Percentiles rank a stretch among this genome's conserved stretches.
Evolutionary conservation across 1,140 invertebrate genomes (phyloP).

Genomic region (Reticulitermes speratus): DNA sequence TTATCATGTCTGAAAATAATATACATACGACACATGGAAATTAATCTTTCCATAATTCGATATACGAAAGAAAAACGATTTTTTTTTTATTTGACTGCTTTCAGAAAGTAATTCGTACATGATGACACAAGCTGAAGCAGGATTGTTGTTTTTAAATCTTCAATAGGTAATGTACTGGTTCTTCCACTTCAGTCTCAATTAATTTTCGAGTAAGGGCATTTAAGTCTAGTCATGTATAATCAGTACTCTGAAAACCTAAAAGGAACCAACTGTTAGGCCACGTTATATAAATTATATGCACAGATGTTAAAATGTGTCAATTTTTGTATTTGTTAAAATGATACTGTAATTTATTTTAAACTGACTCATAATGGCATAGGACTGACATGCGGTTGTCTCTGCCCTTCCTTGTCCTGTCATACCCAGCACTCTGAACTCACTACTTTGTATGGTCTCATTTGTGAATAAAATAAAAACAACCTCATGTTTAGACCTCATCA

Average conservation of each 20-base stretch:
- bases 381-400: not conserved
- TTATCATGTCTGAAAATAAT: not conserved
- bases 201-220: not conserved
- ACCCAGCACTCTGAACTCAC: not conserved
- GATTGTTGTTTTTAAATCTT: not conserved
- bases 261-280: not conserved
- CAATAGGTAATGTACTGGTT: constrained; percentile 5
- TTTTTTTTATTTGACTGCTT: constrained; percentile 17
- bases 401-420: not conserved
- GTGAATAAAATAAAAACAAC: not conserved
- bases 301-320: not conserved
- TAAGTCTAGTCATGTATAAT: constrained; percentile 10
- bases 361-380: not conserved
- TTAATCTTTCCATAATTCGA: not conserved
- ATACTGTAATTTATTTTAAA: not conserved
- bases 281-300: not conserved
- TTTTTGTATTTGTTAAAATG: not conserved
- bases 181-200: constrained; percentile 1
- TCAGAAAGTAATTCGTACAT: constrained; percentile 11
- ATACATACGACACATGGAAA: constrained; percentile 3
- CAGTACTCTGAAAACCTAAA: not conserved
- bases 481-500: not conserved
- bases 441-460: constrained; percentile 16
- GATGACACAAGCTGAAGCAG: constrained; percentile 13
- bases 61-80: constrained; percentile 8